Base-by-base conservation (phyloP, 1,140 invertebrate species). In the Asbolus verrucosus region DNA sequence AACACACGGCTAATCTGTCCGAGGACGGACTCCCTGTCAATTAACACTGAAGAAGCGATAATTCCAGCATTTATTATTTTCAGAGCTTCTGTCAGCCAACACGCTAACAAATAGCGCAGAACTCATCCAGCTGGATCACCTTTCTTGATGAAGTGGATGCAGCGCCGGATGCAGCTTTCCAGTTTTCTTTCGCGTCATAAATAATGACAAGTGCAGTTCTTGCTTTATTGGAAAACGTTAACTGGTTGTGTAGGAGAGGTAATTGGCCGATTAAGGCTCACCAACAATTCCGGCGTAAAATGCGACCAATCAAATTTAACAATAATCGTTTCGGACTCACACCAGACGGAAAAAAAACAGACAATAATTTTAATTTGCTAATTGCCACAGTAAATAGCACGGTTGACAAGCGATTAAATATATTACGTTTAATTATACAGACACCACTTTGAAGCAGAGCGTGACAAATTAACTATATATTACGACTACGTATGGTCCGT, bases 401-500 rank as follows among this genome's bases (percentile, higher is more conserved):
- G 46, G 46, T 31, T 54, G 46, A 54, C 46, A 54, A 54, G 21
- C 9, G 13, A 27, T 50, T 24, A 54, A 54, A 54, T 27, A 21
- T 54, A 54, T 54, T 54, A 54, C 46, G 6, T 54, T 54, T 54
- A 54, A 54, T 54, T 54, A 54, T 27, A 24, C 13, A 27, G 16
- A 24, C 11, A 54, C 8, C 9, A 54, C 19, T 54, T 54, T 27
- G 46, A 54, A 54, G 46, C 46, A 54, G 46, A 54, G 46, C 46
- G 46, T 54, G 46, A 54, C 46, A 54, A 54, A 54, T 54, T 54
- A 54, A 46, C 41, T 41, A 41, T 27, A 27, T 27, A n/a, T n/a
- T n/a, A 27, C 24, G 18, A 9, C 39, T 43, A 18, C 9, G 5
- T 46, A 46, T 46, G 16, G 41, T 14, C 41, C 19, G 8, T 3